Base-by-base conservation (phyloP, 2,797 vertebrate species). In the Sebastes goodei region DNA sequence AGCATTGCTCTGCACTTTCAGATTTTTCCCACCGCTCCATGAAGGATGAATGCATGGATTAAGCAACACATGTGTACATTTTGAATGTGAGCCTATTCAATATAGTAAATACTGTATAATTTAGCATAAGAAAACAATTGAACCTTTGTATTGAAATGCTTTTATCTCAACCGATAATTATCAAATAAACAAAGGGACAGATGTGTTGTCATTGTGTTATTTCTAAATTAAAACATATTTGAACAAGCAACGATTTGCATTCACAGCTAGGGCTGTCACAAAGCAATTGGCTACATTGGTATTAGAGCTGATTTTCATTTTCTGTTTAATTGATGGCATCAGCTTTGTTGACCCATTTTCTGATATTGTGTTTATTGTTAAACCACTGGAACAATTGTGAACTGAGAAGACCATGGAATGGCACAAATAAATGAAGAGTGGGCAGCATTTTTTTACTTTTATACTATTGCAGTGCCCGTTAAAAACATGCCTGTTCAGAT, bases 31-130 rank as follows among this genome's bases (percentile, higher is more conserved):
- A 70, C 6, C 69, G 65, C 57, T 72, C 57, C 42, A 60, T 21
- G 21, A 73, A 82, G 30, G 23, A 71, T 69, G 35, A 86, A 66
- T 59, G 56, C 71, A 69, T 66, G 38, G 64, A 68, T 83, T 77
- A 74, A 29, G 59, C 25, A 67, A 72, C 6, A 10, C 3, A 23
- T 23, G 55, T 57, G 27, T 72, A 64, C 8, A 27, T 70, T 57
- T 27, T 20, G 21, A 10, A 71, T 64, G 15, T 8, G 63, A 71
- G 10, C 17, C 27, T 29, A 35, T 49, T 70, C 30, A 78, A 29
- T 52, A 9, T 5, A 20, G 5, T 38, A 53, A 55, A n/a, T 61
- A 10, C 10, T 57, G 32, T 57, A 56, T 63, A 30, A 29, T 76
- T 75, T n/a, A 20, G 7, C 53, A 56, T 7, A 62, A 68, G 12